Base-by-base conservation (phyloP, 2,888 invertebrate genomes). In the Epinotia nisella region DNA sequence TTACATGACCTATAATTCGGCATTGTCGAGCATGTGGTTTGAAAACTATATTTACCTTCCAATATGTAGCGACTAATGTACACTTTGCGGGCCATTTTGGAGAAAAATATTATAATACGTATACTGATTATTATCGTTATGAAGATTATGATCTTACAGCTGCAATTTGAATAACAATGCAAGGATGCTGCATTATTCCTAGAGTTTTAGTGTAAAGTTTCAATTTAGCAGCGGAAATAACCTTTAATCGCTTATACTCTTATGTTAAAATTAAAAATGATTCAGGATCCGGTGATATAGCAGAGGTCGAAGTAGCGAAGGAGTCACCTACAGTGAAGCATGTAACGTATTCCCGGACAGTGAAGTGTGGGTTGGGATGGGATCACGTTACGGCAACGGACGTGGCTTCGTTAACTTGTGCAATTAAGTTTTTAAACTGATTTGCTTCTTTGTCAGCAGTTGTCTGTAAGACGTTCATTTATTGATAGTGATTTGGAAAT, bases 371-470 rank as follows among this genome's bases (percentile, higher is more conserved):
- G 35, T 21, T 10, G 45, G 15, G 41, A 51, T 62, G 49, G 62
- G 49, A 62, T 62, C 62, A 49, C 62, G 49, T 62, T 29, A 62
- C 62, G 49, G 29, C 11, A 24, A 29, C 45, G 62, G 17, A 51
- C 62, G 62, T 62, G 62, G 17, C 62, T 62, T 62, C 49, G 62
- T 62, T 62, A 62, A 49, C 62, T 49, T 62, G 49, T n/a, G 49
- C 62, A 49, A 62, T 62, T 51, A 62, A 62, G 62, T 62, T 62
- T 62, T 62, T 62, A 62, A 62, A 62, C 62, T 62, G 62, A 62
- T 62, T 49, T 61, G 21, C 61, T 49, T 49, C 62, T 62, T 29
- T 29, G 62, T 62, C 62, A 62, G 62, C 62, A 24, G 19, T 35
- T 35, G 35, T 41, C 19, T 41, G 61, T 62, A 45, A 45, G 49